Percentiles rank a stretch among this genome's conserved stretches.
Evolutionary conservation across 2,113 vertebrate species (phyloP).

Genomic region (Hiodon alosoides): DNA sequence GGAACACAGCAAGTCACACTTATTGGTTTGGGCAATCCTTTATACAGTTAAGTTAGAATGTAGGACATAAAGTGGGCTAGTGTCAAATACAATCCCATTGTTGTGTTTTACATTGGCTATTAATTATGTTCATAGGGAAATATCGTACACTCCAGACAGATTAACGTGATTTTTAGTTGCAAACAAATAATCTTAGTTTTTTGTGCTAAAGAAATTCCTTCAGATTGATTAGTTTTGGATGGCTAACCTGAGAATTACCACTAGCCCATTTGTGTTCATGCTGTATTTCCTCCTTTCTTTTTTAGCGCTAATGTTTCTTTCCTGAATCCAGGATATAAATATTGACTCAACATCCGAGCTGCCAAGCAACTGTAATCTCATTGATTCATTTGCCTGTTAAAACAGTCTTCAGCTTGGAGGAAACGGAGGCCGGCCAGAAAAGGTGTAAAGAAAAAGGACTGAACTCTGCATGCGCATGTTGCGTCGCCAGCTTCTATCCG

Average conservation of each 20-base stretch:
- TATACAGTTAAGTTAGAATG: too few relatives aligned
- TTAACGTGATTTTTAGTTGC: too few relatives aligned
- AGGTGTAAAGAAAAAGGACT: constrained; percentile 16
- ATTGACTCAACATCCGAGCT: constrained; percentile 58
- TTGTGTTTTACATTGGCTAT: constrained; percentile 23
- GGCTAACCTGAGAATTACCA: background rate
- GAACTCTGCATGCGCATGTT: constrained; percentile 22
- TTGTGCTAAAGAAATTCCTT: background rate
- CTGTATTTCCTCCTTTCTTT: background rate
- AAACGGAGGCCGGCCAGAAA: constrained; percentile 32
- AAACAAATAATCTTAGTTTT: background rate
- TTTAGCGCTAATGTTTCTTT: constrained; percentile 19
- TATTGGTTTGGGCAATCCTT: too few relatives aligned
- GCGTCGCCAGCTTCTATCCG: constrained; percentile 18
- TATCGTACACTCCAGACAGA: background rate
- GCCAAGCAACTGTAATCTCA: constrained; percentile 44
- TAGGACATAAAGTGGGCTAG: too few relatives aligned
- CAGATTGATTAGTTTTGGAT: background rate
- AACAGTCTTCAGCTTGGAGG: constrained; percentile 36
- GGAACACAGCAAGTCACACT: too few relatives aligned
- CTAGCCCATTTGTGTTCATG: background rate
- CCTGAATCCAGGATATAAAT: constrained; percentile 48
- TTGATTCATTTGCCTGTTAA: constrained; percentile 52
- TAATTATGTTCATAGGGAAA: constrained; percentile 20
- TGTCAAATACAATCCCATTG: constrained; percentile 27